Conservation (phyloP, 2,113 vertebrate species). For the Catharus fuscescens region DNA sequence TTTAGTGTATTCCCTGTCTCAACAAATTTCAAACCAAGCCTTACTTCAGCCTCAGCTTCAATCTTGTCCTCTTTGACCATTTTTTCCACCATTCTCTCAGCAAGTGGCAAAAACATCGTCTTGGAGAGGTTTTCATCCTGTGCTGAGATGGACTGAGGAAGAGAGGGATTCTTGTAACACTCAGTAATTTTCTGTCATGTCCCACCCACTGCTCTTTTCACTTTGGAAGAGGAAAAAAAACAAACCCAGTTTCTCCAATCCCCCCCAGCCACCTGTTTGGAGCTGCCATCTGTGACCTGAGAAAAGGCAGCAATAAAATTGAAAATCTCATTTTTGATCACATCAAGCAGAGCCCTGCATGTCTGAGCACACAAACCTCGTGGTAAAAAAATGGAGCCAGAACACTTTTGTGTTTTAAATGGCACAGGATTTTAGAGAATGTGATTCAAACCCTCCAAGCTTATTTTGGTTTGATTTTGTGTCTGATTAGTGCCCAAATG, state of each 20-base stretch:
- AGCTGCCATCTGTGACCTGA: not conserved
- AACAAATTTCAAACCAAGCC: not conserved
- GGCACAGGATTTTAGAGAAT: not conserved
- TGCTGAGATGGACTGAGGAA: constrained; percentile 91
- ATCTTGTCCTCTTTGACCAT: constrained; percentile 99
- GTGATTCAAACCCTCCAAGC: not conserved
- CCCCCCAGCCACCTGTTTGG: not conserved
- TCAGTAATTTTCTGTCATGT: not conserved
- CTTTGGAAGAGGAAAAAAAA: not conserved
- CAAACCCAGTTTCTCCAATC: not conserved
- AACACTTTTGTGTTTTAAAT: not conserved
- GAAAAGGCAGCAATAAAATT: not conserved
- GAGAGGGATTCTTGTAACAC: not conserved
- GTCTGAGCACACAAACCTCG: not conserved
- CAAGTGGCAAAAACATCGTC: constrained; percentile 97
- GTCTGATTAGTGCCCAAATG: not conserved
- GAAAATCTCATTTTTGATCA: not conserved
- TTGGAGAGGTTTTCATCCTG: constrained; percentile 96
- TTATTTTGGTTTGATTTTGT: not conserved
- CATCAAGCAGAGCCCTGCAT: not conserved
- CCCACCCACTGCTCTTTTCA: not conserved
- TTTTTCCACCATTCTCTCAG: constrained; percentile 98
- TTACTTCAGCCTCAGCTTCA: constrained; percentile 98
- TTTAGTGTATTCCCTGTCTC: not conserved
- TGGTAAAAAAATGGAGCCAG: not conserved